phyloP scores from a whole-genome alignment of 2,797 vertebrate species.

The Oreortyx pictus region DNA sequence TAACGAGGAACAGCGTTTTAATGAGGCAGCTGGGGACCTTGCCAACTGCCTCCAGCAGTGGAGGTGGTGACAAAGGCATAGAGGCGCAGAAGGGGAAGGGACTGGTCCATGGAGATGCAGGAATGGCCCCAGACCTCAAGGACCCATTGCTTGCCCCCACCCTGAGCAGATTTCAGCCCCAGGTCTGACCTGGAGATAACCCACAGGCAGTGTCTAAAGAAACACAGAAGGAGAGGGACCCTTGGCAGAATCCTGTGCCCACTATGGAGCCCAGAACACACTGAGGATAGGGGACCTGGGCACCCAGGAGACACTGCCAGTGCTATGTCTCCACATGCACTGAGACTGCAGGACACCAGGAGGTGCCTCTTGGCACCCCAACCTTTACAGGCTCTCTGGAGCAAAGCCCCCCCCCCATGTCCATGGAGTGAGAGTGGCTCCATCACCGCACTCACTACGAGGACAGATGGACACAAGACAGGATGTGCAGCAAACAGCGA shows the following conservation, averaged over 20 bases:
- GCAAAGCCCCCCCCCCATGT: neutral
- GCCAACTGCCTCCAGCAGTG: neutral
- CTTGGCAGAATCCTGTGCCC: fast-evolving
- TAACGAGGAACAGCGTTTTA: neutral
- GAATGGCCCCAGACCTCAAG: neutral
- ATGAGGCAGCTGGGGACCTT: constrained; percentile 1
- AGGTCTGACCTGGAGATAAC: neutral
- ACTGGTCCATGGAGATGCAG: neutral
- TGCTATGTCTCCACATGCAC: neutral
- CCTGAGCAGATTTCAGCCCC: neutral
- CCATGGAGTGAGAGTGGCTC: neutral
- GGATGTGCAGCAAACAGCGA: neutral
- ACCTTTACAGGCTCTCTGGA: neutral
- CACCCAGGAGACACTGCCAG: neutral
- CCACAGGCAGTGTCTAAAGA: neutral
- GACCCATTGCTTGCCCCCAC: neutral
- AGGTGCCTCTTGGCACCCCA: no score
- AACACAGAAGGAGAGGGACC: neutral
- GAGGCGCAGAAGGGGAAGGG: neutral
- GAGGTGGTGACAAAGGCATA: fast-evolving
- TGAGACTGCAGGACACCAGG: neutral
- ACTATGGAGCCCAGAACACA: neutral
- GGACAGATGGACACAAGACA: neutral
- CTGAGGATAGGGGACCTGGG: neutral
- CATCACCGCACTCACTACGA: neutral